phyloP scores from a whole-genome alignment of 2,888 invertebrate species.

The Abscondita cerata region DNA sequence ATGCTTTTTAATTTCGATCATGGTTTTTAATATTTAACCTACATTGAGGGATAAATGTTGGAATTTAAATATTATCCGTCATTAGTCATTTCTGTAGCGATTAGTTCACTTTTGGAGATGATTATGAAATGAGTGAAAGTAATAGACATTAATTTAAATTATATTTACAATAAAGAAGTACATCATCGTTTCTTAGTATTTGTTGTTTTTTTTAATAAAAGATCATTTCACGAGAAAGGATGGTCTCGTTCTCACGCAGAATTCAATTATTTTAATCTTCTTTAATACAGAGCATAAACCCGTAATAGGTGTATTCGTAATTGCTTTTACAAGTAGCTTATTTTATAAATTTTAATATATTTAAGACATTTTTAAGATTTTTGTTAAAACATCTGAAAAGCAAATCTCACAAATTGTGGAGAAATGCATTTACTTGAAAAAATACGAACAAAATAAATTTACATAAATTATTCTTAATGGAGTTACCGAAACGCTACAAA shows the following conservation, averaged over 20 bases:
- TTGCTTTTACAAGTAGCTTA: conserved; percentile 15
- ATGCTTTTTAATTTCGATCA: no score
- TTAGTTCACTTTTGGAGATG: no score
- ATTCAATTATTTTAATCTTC: conserved; percentile 33
- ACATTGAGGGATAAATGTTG: no score
- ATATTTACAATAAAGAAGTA: no score
- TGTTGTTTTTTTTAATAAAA: neutral
- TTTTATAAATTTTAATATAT: conserved; percentile 8
- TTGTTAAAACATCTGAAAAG: no score
- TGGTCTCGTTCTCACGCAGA: conserved; percentile 27
- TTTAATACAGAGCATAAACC: conserved; percentile 17
- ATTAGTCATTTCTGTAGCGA: no score
- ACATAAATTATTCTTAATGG: conserved; percentile 53
- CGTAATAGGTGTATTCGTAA: conserved; percentile 17
- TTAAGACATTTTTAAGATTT: no score
- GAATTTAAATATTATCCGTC: no score
- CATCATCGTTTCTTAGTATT: neutral
- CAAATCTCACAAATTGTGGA: conserved; percentile 8
- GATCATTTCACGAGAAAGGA: conserved; percentile 14
- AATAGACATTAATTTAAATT: no score
- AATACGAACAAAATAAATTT: conserved; percentile 40
- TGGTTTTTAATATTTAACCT: no score
- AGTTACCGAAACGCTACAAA: conserved; percentile 48
- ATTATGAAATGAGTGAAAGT: no score
- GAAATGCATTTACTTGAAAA: conserved; percentile 35